Percentiles rank a stretch among this genome's conserved stretches.
These are phyloP conservation scores for Cantharis flavilabris DNA, from an alignment of 2,888 invertebrate genomes.

Conservation along the genomic window DNA sequence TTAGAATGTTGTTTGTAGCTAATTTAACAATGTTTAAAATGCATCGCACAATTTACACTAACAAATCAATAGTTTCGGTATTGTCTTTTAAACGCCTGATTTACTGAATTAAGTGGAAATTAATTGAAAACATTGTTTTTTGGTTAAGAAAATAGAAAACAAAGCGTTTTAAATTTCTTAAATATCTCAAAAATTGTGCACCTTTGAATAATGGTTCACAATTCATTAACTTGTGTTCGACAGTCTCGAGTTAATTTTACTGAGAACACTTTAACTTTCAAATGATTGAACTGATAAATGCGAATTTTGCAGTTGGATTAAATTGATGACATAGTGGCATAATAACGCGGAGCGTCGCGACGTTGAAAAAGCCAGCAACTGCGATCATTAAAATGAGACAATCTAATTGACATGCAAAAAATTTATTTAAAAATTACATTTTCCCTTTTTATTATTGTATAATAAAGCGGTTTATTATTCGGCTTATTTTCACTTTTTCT, in stretches of 20 bases:
- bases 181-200: not conserved
- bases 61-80: no score
- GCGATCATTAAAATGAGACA: not conserved
- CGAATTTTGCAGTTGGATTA: not conserved
- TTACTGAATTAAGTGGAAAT: no score
- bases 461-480: not conserved
- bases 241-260: not conserved
- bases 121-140: no score
- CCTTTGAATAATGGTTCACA: not conserved
- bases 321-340: not conserved
- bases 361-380: not conserved
- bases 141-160: not conserved
- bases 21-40: no score
- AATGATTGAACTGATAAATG: not conserved
- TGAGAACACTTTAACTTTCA: not conserved
- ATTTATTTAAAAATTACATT: not conserved
- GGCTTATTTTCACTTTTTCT: not conserved
- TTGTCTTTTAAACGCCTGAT: no score
- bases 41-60: no score
- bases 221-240: not conserved
- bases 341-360: not conserved
- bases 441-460: not conserved
- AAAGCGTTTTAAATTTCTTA: not conserved
- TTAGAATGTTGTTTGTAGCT: no score
- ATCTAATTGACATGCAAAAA: not conserved